These are phyloP conservation scores for Thera obeliscata DNA, from an alignment of 2,888 invertebrate species.

Conservation along the genomic window DNA sequence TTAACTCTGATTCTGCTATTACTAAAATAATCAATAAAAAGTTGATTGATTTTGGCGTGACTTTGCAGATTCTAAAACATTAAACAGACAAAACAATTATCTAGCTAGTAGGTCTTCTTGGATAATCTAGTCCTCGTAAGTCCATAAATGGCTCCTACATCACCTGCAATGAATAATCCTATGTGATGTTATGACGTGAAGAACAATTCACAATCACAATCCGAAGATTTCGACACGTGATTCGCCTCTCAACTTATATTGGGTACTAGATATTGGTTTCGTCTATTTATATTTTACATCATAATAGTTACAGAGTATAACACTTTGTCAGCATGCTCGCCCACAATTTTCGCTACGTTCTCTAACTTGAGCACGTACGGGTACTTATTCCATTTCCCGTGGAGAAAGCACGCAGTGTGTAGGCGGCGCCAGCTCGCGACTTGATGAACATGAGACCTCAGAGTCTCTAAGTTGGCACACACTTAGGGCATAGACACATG, in stretches of 20 bases:
- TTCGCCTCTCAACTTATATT: too few relatives aligned
- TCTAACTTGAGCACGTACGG: conserved; percentile 30
- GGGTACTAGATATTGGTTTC: too few relatives aligned
- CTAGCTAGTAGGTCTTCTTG: neutral
- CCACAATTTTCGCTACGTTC: conserved; percentile 35
- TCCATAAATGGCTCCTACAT: neutral
- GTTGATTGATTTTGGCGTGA: neutral
- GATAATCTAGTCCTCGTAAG: neutral
- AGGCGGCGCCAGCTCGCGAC: conserved; percentile 50
- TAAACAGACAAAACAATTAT: neutral
- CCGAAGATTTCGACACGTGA: too few relatives aligned
- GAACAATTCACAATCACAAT: too few relatives aligned
- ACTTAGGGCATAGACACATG: neutral
- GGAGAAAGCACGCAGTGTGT: conserved; percentile 66
- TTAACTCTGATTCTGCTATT: neutral
- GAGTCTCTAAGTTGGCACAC: conserved; percentile 15
- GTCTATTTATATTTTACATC: neutral
- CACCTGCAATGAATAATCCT: too few relatives aligned
- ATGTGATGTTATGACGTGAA: too few relatives aligned
- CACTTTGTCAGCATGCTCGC: conserved; percentile 6
- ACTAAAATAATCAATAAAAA: neutral
- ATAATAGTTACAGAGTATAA: neutral
- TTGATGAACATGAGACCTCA: conserved; percentile 28
- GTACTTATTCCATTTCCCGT: conserved; percentile 47
- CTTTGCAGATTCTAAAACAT: neutral